Conservation (phyloP, 2,797 vertebrate species). For the Myioborus melanocephalus region DNA sequence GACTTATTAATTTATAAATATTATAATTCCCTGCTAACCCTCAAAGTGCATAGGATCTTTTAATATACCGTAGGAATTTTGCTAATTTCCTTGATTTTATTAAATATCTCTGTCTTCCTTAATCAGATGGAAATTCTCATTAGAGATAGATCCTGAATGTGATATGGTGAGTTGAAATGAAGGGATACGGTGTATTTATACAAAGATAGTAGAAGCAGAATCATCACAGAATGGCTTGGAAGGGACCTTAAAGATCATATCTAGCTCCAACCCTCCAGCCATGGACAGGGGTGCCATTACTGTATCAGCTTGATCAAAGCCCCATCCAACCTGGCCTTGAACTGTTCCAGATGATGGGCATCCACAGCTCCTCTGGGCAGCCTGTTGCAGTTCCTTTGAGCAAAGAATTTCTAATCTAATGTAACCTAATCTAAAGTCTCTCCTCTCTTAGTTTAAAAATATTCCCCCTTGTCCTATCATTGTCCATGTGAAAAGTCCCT, state of each 20-base stretch:
- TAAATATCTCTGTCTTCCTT: not conserved
- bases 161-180: not conserved
- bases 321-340: not conserved
- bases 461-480: not conserved
- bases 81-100: constrained; percentile 26
- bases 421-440: not conserved
- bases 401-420: not conserved
- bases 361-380: not conserved
- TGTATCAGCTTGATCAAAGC: not conserved
- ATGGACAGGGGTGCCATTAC: not conserved
- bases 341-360: not conserved
- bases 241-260: not conserved
- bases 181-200: not conserved
- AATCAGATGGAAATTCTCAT: not conserved
- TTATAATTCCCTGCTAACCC: not conserved
- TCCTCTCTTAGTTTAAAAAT: not conserved
- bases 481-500: not conserved
- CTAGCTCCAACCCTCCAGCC: not conserved
- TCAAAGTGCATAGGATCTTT: not conserved
- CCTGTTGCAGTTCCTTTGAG: not conserved
- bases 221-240: not conserved
- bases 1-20: not conserved
- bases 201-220: not conserved
- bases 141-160: not conserved
- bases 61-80: not conserved